Percentiles rank a stretch among this genome's conserved stretches.
phyloP scores from a whole-genome alignment of 2,888 invertebrate genomes.

The Cremastinae sp. region DNA sequence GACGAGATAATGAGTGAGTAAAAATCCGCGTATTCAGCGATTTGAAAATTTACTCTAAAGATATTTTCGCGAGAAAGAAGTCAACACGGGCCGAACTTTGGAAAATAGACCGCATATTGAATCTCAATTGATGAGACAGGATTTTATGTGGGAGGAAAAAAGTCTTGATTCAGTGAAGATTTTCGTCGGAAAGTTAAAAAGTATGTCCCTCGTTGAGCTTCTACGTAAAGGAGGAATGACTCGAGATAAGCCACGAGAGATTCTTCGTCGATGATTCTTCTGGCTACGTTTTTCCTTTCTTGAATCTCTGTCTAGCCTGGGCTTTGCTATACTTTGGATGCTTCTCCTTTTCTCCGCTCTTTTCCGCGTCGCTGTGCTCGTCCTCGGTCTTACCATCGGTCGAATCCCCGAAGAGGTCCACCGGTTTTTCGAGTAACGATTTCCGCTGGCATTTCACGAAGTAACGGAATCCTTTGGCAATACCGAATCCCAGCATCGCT shows the following conservation, averaged over 20 bases:
- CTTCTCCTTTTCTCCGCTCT: constrained; percentile 71
- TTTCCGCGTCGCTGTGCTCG: constrained; percentile 65
- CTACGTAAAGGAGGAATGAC: constrained; percentile 32
- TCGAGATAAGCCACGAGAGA: constrained; percentile 31
- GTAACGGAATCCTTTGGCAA: constrained; percentile 83
- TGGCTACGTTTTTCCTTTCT: constrained; percentile 86
- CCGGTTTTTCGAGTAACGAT: constrained; percentile 82
- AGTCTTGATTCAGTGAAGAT: no score
- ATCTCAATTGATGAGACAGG: no score
- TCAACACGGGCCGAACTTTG: no score
- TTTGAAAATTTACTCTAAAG: no score
- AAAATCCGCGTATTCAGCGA: no score
- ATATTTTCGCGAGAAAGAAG: no score
- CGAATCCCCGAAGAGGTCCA: constrained; percentile 79
- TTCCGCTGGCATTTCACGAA: constrained; percentile 82
- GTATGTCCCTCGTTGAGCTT: constrained; percentile 9
- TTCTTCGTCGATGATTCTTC: constrained; percentile 13
- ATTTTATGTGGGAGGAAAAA: no score
- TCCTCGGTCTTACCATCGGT: constrained; percentile 69
- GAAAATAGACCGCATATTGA: no score
- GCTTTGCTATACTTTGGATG: constrained; percentile 86
- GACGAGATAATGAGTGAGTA: no score
- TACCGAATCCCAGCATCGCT: constrained; percentile 85
- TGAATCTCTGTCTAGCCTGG: constrained; percentile 88
- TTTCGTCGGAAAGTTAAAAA: not conserved